phyloP scores from a whole-genome alignment of 2,113 vertebrate genomes.

The Baryphthengus martii region DNA sequence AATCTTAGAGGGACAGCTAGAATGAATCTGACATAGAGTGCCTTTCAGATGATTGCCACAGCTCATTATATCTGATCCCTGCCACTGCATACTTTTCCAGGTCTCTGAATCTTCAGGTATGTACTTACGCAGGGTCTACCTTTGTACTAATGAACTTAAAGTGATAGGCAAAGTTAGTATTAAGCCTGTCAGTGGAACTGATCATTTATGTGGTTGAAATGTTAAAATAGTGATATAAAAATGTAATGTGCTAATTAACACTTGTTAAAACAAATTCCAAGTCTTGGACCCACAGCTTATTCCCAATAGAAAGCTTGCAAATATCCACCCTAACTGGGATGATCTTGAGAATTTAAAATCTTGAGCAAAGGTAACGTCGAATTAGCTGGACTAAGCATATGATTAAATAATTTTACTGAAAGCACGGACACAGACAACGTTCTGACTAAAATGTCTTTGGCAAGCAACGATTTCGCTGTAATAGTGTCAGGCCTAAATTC shows the following conservation, averaged over 20 bases:
- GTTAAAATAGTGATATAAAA: not conserved
- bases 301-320: not conserved
- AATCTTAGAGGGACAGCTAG: not conserved
- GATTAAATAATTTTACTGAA: not conserved
- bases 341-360: not conserved
- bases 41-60: not conserved
- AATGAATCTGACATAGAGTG: not conserved
- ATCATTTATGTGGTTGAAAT: not conserved
- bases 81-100: not conserved
- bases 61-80: not conserved
- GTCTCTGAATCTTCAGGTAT: not conserved
- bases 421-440: fast-evolving
- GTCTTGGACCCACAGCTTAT: not conserved
- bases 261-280: not conserved
- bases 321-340: not conserved
- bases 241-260: not conserved
- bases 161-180: not conserved
- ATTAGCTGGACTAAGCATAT: fast-evolving
- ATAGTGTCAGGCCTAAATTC: not conserved
- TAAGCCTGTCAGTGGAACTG: not conserved
- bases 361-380: not conserved
- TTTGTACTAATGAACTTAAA: not conserved
- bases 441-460: not conserved
- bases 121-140: not conserved
- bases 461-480: not conserved